A percentile compares a stretch with the other conserved stretches of the same genome.
Conservation (phyloP, 2,888 invertebrate genomes). For the Omphaloscelis lunosa region DNA sequence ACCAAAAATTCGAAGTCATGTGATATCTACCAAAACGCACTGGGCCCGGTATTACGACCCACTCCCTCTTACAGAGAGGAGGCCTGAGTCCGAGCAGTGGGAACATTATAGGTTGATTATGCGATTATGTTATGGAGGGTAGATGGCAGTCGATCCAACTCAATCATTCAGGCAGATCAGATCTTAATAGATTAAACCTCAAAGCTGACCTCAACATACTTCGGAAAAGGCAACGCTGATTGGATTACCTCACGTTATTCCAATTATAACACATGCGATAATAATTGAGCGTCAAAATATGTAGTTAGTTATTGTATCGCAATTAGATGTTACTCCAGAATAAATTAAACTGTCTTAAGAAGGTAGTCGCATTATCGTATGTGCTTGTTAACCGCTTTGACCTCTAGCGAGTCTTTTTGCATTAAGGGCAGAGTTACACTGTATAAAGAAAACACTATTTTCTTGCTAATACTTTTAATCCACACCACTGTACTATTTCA, state of each 20-base stretch:
- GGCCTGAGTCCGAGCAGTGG: too few species aligned
- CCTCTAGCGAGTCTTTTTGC: slow-evolving; percentile 58
- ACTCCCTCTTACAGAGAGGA: too few species aligned
- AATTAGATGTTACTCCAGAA: slow-evolving; percentile 63
- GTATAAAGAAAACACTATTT: too few species aligned
- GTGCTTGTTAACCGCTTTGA: slow-evolving; percentile 62
- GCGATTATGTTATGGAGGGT: neutral
- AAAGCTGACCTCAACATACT: slow-evolving; percentile 18
- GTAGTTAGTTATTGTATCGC: slow-evolving; percentile 29
- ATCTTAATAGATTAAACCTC: neutral
- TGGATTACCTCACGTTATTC: slow-evolving; percentile 32
- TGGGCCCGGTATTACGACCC: too few species aligned
- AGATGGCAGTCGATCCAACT: neutral
- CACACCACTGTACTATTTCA: too few species aligned
- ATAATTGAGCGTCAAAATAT: slow-evolving; percentile 40
- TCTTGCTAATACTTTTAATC: too few species aligned
- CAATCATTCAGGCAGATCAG: neutral
- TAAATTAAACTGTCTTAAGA: slow-evolving; percentile 70
- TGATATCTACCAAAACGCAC: too few species aligned
- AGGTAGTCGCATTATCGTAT: slow-evolving; percentile 61
- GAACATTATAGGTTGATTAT: too few species aligned
- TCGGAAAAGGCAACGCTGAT: neutral
- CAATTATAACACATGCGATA: slow-evolving; percentile 22
- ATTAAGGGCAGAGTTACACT: slow-evolving; percentile 46
- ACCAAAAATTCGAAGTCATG: too few species aligned